Conservation (phyloP, 2,888 invertebrate species). For the Trissonchulus latispiculum region DNA sequence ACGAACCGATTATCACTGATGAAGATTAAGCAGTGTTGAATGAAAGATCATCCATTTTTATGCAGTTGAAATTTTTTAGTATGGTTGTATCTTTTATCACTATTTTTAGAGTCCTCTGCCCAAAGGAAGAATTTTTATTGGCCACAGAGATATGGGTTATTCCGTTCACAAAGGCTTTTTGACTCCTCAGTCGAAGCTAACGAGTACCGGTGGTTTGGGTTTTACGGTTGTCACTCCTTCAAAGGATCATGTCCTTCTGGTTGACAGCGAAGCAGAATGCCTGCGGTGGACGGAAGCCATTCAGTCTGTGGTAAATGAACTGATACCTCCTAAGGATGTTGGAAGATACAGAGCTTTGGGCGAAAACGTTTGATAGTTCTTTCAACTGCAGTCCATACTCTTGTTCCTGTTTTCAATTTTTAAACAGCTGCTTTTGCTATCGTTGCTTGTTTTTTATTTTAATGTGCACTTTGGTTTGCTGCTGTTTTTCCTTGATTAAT, state of each 20-base stretch:
- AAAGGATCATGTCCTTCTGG: constrained; percentile 12
- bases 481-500: no score
- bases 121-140: constrained; percentile 15
- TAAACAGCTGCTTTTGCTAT: no score
- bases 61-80: no score
- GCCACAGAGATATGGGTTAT: constrained; percentile 16
- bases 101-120: constrained; percentile 12
- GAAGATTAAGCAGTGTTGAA: no score
- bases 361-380: constrained; percentile 15
- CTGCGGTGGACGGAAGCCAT: constrained; percentile 13
- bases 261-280: neutral
- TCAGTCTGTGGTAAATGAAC: constrained; percentile 1
- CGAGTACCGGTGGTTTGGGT: neutral
- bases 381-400: no score
- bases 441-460: no score
- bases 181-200: neutral
- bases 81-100: no score
- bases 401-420: no score
- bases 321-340: constrained; percentile 10
- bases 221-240: constrained; percentile 9
- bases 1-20: no score
- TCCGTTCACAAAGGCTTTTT: constrained; percentile 12
- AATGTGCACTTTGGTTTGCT: no score
- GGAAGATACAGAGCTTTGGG: constrained; percentile 3
- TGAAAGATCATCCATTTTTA: no score